phyloP scores from a whole-genome alignment of 1,140 invertebrate genomes.

The Caligus rogercresseyi region DNA sequence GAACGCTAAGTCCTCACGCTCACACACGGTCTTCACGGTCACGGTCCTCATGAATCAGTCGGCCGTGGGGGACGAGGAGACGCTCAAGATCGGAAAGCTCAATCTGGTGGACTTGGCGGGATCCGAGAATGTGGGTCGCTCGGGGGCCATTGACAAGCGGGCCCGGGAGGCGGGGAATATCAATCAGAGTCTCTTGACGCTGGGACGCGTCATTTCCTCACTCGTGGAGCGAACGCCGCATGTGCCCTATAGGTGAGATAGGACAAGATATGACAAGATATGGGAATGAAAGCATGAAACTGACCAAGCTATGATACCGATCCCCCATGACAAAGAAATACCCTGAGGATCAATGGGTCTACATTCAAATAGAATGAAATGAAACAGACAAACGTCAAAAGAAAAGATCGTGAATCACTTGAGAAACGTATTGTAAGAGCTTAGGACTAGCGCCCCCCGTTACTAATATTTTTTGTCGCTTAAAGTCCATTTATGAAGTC shows the following conservation, averaged over 20 bases:
- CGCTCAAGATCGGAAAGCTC: slow-evolving; percentile 57
- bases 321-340: too few species aligned
- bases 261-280: too few species aligned
- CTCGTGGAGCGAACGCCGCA: slow-evolving; percentile 81
- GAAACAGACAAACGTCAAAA: too few species aligned
- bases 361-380: too few species aligned
- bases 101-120: slow-evolving; percentile 92
- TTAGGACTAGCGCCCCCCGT: too few species aligned
- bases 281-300: too few species aligned
- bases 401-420: too few species aligned
- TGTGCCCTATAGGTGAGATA: slow-evolving; percentile 66
- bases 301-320: too few species aligned
- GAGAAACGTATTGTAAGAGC: too few species aligned
- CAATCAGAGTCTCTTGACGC: slow-evolving; percentile 79
- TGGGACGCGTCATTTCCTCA: slow-evolving; percentile 85
- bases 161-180: slow-evolving; percentile 89
- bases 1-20: slow-evolving; percentile 84
- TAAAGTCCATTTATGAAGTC: too few species aligned
- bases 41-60: slow-evolving; percentile 84
- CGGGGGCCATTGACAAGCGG: slow-evolving; percentile 71
- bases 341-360: too few species aligned
- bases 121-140: slow-evolving; percentile 85
- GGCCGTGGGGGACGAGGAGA: slow-evolving; percentile 32
- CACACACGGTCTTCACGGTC: slow-evolving; percentile 89
- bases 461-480: too few species aligned